phyloP scores from a whole-genome alignment of 2,888 invertebrate species.

The Drosophila stalkeri region DNA sequence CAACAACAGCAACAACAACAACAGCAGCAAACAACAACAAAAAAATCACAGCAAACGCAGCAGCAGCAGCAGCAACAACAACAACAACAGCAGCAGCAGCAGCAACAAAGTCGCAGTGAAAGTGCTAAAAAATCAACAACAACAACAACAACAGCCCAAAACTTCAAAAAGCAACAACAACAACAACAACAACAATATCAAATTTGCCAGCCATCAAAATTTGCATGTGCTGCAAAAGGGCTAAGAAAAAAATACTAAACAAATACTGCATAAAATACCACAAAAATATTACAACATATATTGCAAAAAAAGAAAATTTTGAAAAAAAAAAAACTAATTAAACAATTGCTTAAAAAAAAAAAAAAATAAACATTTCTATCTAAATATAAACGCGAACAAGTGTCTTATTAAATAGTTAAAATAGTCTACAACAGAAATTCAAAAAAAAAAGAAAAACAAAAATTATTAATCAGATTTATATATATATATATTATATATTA shows the following conservation, averaged over 20 bases:
- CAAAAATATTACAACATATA: not conserved
- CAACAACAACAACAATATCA: slow-evolving; percentile 24
- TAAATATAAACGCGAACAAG: slow-evolving; percentile 76
- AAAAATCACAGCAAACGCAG: slow-evolving; percentile 58
- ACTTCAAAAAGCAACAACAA: slow-evolving; percentile 41
- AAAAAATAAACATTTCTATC: slow-evolving; percentile 42
- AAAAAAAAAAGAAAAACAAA: slow-evolving; percentile 27
- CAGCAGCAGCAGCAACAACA: slow-evolving; percentile 36
- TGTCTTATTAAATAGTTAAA: slow-evolving; percentile 79
- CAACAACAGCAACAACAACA: slow-evolving; percentile 38
- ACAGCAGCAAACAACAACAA: slow-evolving; percentile 52
- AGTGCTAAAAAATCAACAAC: slow-evolving; percentile 64
- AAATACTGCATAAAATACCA: not conserved
- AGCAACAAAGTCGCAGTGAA: slow-evolving; percentile 65
- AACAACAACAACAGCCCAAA: slow-evolving; percentile 55
- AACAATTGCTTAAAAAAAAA: slow-evolving; percentile 52
- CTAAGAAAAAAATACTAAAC: slow-evolving; percentile 24
- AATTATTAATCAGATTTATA: slow-evolving; percentile 50
- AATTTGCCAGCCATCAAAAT: slow-evolving; percentile 46
- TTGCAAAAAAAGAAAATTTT: not conserved
- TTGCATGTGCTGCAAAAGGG: slow-evolving; percentile 76
- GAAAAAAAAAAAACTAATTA: slow-evolving; percentile 28
- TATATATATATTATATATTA: slow-evolving; percentile 2
- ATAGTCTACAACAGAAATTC: slow-evolving; percentile 41
- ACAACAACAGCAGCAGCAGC: slow-evolving; percentile 26